Conservation (phyloP, 2,113 vertebrate genomes). For the Tupaia tana region DNA sequence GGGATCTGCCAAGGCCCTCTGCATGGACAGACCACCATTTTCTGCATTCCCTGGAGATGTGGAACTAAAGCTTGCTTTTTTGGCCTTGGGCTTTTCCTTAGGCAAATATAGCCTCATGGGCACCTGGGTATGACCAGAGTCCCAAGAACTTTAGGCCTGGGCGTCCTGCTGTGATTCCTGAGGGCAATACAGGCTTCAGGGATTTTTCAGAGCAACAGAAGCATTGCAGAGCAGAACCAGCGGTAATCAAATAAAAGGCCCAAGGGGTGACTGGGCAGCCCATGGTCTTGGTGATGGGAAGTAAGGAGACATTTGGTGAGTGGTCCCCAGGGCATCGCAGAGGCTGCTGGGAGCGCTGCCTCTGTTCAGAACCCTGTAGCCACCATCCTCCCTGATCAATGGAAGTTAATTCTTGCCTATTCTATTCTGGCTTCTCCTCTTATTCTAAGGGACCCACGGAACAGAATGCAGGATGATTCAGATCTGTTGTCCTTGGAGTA, state of each 20-base stretch:
- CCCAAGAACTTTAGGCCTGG: neutral
- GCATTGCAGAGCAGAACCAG: neutral
- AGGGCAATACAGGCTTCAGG: neutral
- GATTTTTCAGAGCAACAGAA: neutral
- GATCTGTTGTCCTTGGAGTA: conserved; percentile 34
- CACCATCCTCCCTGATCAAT: neutral
- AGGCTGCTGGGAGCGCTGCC: neutral
- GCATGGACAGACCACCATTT: neutral
- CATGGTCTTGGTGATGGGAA: neutral
- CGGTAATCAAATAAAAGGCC: neutral
- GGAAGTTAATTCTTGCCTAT: neutral
- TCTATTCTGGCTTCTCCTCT: neutral
- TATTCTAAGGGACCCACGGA: neutral
- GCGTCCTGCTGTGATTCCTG: neutral
- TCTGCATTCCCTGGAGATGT: neutral
- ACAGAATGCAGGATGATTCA: conserved; percentile 48
- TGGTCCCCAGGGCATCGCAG: neutral
- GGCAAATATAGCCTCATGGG: neutral
- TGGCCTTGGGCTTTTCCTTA: neutral
- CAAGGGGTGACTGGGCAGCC: neutral
- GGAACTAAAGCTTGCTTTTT: neutral
- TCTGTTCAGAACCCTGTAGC: neutral
- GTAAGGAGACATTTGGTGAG: neutral
- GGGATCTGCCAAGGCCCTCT: neutral
- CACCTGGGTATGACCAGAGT: neutral